Conservation (phyloP, 2,113 vertebrate species). For the Chloebia gouldiae region DNA sequence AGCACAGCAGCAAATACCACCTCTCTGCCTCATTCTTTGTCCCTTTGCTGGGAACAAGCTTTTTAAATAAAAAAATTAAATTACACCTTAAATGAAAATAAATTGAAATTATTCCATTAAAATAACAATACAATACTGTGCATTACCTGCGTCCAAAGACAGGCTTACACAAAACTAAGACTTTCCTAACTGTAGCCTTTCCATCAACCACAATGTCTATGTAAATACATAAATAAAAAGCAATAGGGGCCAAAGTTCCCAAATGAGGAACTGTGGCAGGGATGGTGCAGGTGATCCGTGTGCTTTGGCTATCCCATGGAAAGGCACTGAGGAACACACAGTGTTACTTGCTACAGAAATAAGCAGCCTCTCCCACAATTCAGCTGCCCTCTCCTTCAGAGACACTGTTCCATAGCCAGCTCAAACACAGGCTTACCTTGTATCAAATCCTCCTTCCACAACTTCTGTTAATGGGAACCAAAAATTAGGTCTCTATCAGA, state of each 20-base stretch:
- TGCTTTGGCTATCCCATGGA: not conserved
- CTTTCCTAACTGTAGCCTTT: not conserved
- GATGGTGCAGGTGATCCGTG: accelerated
- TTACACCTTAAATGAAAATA: not conserved
- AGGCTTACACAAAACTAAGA: not conserved
- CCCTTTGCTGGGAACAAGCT: not conserved
- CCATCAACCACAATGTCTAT: not conserved
- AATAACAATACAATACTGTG: not conserved
- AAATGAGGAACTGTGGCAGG: not conserved
- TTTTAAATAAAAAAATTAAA: not conserved
- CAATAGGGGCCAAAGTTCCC: not conserved
- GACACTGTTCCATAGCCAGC: not conserved
- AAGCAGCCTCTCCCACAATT: not conserved
- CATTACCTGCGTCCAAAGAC: not conserved
- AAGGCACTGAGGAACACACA: not conserved
- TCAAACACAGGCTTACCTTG: not conserved
- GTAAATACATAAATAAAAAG: not conserved
- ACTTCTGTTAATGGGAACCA: not conserved
- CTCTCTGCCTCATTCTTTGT: not conserved
- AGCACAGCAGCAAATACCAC: not conserved
- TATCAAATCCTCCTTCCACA: not conserved
- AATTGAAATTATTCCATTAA: not conserved
- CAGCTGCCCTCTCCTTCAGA: not conserved
- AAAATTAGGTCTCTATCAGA: not conserved
- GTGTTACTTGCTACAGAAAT: not conserved